These are phyloP conservation scores for Carlito syrichta DNA, from an alignment of 2,113 vertebrate genomes.

Conservation along the genomic window DNA sequence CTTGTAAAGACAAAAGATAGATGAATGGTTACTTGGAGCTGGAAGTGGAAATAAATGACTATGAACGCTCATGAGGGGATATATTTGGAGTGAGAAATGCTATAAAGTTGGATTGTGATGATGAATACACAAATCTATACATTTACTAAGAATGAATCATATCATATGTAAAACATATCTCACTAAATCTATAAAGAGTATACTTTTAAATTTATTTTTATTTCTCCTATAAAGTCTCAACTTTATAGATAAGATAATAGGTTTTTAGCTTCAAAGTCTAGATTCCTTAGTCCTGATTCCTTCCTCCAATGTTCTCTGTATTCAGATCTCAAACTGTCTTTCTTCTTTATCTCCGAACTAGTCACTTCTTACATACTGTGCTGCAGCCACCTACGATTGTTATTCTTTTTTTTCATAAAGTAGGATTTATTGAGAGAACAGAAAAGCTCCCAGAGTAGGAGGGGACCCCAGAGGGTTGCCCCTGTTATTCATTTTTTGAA, in stretches of 20 bases:
- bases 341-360: background rate
- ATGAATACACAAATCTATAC: background rate
- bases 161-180: background rate
- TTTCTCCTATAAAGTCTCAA: background rate
- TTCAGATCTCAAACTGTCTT: background rate
- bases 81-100: background rate
- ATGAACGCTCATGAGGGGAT: background rate
- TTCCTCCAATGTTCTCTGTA: background rate
- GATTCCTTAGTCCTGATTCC: background rate
- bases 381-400: background rate
- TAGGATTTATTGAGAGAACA: no score
- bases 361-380: background rate
- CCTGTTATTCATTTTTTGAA: background rate
- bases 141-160: background rate
- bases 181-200: background rate
- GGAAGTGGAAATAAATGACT: background rate
- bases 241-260: background rate
- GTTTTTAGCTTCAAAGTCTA: background rate
- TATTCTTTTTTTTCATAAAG: background rate
- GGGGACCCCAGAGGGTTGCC: no score
- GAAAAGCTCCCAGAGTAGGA: no score
- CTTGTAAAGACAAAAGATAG: background rate
- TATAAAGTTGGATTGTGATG: background rate
- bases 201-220: background rate
- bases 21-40: background rate